Evolutionary conservation across 2,797 vertebrate genomes (phyloP), one percentile per base, ranked within the genome.

Genomic region (Lagodon rhomboides): DNA sequence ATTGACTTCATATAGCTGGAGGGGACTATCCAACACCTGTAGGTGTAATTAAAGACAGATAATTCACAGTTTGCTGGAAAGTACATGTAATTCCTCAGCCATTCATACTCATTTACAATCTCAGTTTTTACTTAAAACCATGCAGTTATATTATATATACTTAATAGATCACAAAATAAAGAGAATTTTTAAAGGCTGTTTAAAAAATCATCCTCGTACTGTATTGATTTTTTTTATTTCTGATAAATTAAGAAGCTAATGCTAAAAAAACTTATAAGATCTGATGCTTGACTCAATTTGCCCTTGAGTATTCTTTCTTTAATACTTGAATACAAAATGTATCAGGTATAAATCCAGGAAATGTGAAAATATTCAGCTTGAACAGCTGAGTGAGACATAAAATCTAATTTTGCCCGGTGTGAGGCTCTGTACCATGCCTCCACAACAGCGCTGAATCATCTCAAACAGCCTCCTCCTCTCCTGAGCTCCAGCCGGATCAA

Each of bases 391-490:
- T 59, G 34, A 54, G 27, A 61, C 62, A 75, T 60, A 63, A 61
- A 78, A 53, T 44, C 68, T 58, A 63, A 84, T 78, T 60, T 25
- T 56, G 47, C 65, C 16, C 22, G 12, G 47, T 25, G 43, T 3
- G 1, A 44, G 41, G n/a, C 2, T 3, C 49, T 30, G 34, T 44
- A 12, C 46, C 50, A 1, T 13, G 34, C 54, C 47, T 61, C 41
- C 9, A 55, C 41, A 30, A 55, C 72, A 73, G 54, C 68, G 64
- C 81, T 82, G 76, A 78, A 63, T 85, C 78, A 72, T 82, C 62
- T 46, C n/a, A 34, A 73, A 84, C 68, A 73, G 60, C 74, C 46
- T 59, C 68, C 44, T 30, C 68, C 64, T 59, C 41, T 58, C 23
- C 51, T 47, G 58, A 38, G 47, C 67, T 55, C 17, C 1, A 74